These are phyloP conservation scores for Sinocyclocheilus anophthalmus DNA, from an alignment of 2,113 vertebrate genomes.

Conservation along the genomic window DNA sequence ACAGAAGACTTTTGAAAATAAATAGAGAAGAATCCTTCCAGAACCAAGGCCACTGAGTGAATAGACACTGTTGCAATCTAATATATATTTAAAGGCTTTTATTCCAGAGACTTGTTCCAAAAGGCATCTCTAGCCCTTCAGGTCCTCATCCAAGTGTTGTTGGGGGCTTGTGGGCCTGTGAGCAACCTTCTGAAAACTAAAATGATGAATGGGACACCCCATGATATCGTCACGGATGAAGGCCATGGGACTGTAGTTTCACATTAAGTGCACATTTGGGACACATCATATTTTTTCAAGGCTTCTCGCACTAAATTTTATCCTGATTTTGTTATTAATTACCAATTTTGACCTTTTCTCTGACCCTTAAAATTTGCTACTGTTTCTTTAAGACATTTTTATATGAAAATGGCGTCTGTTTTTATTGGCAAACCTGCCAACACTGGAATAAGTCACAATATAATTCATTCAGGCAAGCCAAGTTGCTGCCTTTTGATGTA, in stretches of 20 bases:
- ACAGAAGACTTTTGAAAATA: too few relatives aligned
- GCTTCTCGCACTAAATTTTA: background rate
- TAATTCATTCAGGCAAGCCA: background rate
- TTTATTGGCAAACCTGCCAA: background rate
- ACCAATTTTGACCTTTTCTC: background rate
- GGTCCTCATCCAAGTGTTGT: background rate
- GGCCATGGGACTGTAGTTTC: background rate
- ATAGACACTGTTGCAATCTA: background rate
- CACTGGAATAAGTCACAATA: background rate
- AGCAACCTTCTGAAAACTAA: background rate
- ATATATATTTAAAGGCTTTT: background rate
- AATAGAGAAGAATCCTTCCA: too few relatives aligned
- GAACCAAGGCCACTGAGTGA: too few relatives aligned
- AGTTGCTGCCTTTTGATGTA: background rate
- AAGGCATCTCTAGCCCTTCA: background rate
- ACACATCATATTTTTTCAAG: background rate
- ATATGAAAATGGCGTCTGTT: background rate
- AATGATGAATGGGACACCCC: constrained; percentile 18
- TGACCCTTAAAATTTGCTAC: background rate
- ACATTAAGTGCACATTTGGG: background rate
- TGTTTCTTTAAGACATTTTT: background rate
- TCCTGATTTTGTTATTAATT: background rate
- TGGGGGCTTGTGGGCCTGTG: background rate
- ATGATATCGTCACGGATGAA: constrained; percentile 3
- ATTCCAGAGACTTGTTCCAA: background rate